Evolutionary conservation across 2,113 vertebrate species (phyloP).

Genomic region (Cyphomyrus plagiostoma): DNA sequence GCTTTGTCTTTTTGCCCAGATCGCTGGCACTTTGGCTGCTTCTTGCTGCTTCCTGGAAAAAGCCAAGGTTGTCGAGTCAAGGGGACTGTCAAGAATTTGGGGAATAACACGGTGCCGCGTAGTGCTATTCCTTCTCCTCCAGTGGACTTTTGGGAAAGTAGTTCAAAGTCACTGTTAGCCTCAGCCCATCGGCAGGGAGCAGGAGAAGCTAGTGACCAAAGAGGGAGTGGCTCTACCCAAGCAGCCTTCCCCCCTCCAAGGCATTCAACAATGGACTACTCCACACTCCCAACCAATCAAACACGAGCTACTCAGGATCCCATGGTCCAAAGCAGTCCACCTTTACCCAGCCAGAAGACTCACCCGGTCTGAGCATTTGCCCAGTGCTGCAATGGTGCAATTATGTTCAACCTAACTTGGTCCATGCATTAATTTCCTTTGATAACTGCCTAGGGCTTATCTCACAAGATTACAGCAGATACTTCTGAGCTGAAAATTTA

Average conservation of each 20-base stretch:
- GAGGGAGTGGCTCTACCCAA: conserved; percentile 65
- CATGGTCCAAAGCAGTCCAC: not conserved
- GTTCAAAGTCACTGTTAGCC: conserved; percentile 49
- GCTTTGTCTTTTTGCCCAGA: conserved; percentile 50
- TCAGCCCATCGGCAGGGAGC: conserved; percentile 83
- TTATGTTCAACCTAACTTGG: not conserved
- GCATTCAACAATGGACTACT: conserved; percentile 44
- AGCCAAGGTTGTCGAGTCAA: conserved; percentile 60
- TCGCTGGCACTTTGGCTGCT: conserved; percentile 60
- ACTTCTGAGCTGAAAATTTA: not conserved
- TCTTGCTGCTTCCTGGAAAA: conserved; percentile 73
- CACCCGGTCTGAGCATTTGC: not conserved
- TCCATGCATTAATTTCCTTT: not conserved
- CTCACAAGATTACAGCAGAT: not conserved
- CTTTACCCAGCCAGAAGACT: not conserved
- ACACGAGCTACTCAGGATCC: not conserved
- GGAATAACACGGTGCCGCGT: not conserved
- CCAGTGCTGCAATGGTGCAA: not conserved
- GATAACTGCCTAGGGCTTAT: not conserved
- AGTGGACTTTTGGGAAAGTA: not conserved
- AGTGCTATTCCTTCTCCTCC: not conserved
- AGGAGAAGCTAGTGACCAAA: conserved; percentile 85
- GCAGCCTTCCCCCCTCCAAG: conserved; percentile 76
- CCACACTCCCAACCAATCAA: not conserved
- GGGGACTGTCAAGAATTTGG: not conserved